Evolutionary conservation across 2,113 vertebrate species (phyloP), one percentile per base, ranked within the genome.

Genomic region (Candoia aspera): DNA sequence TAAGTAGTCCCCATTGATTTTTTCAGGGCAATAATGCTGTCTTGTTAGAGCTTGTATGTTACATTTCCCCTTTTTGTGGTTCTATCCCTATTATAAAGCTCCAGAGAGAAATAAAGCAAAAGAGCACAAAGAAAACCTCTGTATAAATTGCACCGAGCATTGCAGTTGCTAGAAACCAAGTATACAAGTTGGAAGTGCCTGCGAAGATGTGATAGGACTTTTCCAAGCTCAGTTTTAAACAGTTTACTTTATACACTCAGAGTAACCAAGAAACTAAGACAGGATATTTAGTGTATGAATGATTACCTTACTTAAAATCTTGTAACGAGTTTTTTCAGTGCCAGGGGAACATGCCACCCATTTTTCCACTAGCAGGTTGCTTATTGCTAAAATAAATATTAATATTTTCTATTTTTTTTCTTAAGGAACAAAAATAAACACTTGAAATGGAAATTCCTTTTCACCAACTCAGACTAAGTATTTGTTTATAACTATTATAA

Each of bases 1-100:
- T 93, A 94, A 96, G 95, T 96, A 94, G 95, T 96, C 92, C 79
- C 15, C 46, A 84, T 59, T 84, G 24, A n/a, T 84, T 92, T 42
- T 91, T 92, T 92, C 93, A 92, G 93, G 93, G 93, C 94, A 95
- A 95, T 79, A 94, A 90, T 92, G 58, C 88, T 93, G 91, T 2
- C 73, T 84, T 90, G 55, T 84, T 17, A 73, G 12, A n/a, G 29
- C 62, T 68, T 68, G 29, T 11, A 68, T 33, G 4, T 33, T 37
- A 33, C 68, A 73, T 33, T 33, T 73, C 33, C 17, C 13, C 21
- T 79, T 79, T 17, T 21, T 21, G 53, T 68, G 46, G 91, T 59
- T 92, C 90, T 92, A 90, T 92, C 53, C 92, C 83, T 93, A 93
- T 94, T 94, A 0, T 84, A 96, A 92, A 95, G 57, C 37, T 19